A percentile compares a stretch with the other conserved stretches of the same genome.
Conservation (phyloP, 2,888 invertebrate genomes). For the Amblyjoppa fuscipennis region DNA sequence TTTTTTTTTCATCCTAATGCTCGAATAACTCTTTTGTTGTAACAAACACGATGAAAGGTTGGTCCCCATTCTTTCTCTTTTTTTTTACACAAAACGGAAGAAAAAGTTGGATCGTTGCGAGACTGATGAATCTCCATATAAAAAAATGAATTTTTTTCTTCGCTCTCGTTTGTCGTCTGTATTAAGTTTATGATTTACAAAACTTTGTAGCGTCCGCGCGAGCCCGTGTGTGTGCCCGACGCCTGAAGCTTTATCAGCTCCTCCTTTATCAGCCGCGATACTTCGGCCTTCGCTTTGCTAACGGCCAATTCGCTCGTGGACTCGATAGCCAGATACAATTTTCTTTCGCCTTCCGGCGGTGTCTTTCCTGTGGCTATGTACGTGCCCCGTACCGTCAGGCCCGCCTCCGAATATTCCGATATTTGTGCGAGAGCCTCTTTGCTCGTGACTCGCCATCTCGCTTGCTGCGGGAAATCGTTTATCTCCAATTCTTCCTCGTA, state of each 20-base stretch:
- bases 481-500: constrained; percentile 99
- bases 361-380: constrained; percentile 96
- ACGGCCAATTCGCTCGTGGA: constrained; percentile 98
- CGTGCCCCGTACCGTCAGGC: constrained; percentile 99
- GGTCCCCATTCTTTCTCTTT: constrained; percentile 26
- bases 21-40: background rate
- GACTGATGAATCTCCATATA: constrained; percentile 43
- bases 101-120: constrained; percentile 35
- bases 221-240: constrained; percentile 93
- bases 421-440: constrained; percentile 99
- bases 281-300: constrained; percentile 98
- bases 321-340: constrained; percentile 99
- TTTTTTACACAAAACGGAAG: background rate
- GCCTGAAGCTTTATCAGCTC: constrained; percentile 97
- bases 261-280: constrained; percentile 98
- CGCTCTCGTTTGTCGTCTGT: constrained; percentile 51
- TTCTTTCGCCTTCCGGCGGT: constrained; percentile 97
- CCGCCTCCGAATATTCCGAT: constrained; percentile 99
- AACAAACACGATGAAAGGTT: constrained; percentile 17
- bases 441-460: constrained; percentile 98
- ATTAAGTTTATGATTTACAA: constrained; percentile 86
- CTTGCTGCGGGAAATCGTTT: constrained; percentile 99
- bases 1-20: constrained; percentile 8
- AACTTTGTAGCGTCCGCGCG: constrained; percentile 98
- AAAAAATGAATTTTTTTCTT: constrained; percentile 45